phyloP scores from a whole-genome alignment of 2,113 vertebrate species.

The Chitala chitala region DNA sequence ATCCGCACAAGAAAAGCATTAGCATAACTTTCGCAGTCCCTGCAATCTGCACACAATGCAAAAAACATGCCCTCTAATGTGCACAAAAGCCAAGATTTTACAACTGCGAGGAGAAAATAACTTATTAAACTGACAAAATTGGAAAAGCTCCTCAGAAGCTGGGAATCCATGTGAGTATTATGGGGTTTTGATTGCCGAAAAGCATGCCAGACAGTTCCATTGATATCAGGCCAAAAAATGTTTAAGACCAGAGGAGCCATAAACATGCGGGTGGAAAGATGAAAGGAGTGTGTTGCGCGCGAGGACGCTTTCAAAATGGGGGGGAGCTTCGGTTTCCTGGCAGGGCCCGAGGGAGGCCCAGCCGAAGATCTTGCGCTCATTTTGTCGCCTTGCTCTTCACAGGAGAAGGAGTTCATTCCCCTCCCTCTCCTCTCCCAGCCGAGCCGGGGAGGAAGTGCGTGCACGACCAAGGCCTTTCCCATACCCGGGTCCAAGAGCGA shows the following conservation, averaged over 20 bases:
- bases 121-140: not conserved
- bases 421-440: constrained; percentile 48
- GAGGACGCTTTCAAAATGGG: not conserved
- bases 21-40: not conserved
- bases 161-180: not conserved
- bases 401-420: constrained; percentile 63
- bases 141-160: not conserved
- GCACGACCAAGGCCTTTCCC: constrained; percentile 53
- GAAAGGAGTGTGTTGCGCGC: not conserved
- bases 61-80: not conserved
- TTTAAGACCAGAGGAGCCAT: not conserved
- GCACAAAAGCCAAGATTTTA: not conserved
- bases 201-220: not conserved
- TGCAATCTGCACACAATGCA: not conserved
- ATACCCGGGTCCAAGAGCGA: constrained; percentile 60
- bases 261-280: not conserved
- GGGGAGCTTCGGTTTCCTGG: not conserved
- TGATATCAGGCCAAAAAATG: constrained; percentile 10
- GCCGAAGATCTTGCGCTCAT: too few relatives aligned
- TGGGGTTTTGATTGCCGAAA: not conserved
- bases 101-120: constrained; percentile 2
- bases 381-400: constrained; percentile 8
- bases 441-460: constrained; percentile 48
- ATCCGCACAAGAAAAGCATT: not conserved
- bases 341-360: not conserved